Conservation (phyloP, 2,797 vertebrate species). For the Eremophila alpestris region DNA sequence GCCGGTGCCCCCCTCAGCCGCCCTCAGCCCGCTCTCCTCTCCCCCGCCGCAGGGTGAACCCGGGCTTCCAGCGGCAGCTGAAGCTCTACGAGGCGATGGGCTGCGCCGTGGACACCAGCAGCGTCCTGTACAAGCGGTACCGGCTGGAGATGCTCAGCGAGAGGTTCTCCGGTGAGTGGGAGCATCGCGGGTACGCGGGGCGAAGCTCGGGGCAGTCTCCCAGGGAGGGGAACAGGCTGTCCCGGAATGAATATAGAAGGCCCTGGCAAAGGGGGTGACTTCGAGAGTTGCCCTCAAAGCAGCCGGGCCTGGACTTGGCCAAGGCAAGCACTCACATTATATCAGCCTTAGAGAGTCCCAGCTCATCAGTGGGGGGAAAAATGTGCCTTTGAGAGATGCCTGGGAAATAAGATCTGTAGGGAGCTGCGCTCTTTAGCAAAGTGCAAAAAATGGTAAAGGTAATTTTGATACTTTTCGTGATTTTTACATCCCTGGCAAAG, state of each 20-base stretch:
- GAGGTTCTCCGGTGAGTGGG: constrained; percentile 82
- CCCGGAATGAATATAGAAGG: fast-evolving
- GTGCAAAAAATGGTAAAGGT: neutral
- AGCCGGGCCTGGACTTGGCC: too few relatives aligned
- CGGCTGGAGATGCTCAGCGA: constrained; percentile 85
- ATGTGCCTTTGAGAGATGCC: neutral
- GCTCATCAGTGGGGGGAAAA: fast-evolving
- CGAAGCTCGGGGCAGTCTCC: fast-evolving
- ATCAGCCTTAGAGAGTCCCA: neutral
- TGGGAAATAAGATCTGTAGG: neutral
- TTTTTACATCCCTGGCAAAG: neutral
- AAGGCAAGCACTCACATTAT: fast-evolving
- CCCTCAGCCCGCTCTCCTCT: neutral
- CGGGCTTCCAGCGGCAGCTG: constrained; percentile 88
- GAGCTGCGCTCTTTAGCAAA: neutral
- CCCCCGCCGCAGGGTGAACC: constrained; percentile 82
- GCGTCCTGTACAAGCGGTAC: constrained; percentile 87
- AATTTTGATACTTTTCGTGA: fast-evolving
- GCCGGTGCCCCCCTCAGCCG: neutral
- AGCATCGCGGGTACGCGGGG: neutral
- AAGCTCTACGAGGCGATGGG: constrained; percentile 87
- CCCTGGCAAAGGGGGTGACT: fast-evolving
- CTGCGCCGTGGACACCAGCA: constrained; percentile 82
- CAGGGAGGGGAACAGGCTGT: fast-evolving
- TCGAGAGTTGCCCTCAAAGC: neutral